Conservation (phyloP, 2,888 invertebrate genomes). For the Drosophila tripunctata region DNA sequence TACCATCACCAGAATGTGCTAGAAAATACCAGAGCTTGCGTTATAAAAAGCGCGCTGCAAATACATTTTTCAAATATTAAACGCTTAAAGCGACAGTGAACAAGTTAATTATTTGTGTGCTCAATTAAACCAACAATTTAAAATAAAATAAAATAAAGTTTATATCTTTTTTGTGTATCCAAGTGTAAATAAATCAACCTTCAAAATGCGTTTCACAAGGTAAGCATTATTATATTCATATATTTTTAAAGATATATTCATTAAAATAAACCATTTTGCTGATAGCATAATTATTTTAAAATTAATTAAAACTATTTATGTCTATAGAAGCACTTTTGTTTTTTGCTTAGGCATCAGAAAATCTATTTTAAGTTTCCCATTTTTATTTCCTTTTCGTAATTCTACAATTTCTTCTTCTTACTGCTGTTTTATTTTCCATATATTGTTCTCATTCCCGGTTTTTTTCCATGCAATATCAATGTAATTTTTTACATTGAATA, state of each 20-base stretch:
- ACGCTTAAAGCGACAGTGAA: slow-evolving; percentile 36
- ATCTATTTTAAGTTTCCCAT: neutral
- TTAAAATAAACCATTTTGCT: neutral
- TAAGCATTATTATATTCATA: slow-evolving; percentile 29
- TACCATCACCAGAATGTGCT: slow-evolving; percentile 29
- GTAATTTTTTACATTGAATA: slow-evolving; percentile 23
- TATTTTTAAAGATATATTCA: neutral
- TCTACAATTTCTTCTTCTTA: too few relatives aligned
- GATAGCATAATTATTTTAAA: neutral
- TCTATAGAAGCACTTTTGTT: neutral
- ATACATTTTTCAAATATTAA: slow-evolving; percentile 42
- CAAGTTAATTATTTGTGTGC: slow-evolving; percentile 33
- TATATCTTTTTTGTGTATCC: neutral
- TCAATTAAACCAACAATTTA: neutral
- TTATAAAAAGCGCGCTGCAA: slow-evolving; percentile 54
- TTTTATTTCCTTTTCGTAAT: too few relatives aligned
- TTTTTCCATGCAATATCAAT: slow-evolving; percentile 16
- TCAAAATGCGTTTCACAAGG: slow-evolving; percentile 76
- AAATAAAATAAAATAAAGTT: slow-evolving; percentile 1
- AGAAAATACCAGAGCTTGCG: slow-evolving; percentile 38
- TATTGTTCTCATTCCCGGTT: neutral
- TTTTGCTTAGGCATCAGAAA: too few relatives aligned
- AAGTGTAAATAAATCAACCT: neutral
- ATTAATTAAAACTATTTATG: neutral
- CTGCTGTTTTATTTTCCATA: neutral